Conservation (phyloP, 2,888 invertebrate genomes). For the Adelphocoris suturalis region DNA sequence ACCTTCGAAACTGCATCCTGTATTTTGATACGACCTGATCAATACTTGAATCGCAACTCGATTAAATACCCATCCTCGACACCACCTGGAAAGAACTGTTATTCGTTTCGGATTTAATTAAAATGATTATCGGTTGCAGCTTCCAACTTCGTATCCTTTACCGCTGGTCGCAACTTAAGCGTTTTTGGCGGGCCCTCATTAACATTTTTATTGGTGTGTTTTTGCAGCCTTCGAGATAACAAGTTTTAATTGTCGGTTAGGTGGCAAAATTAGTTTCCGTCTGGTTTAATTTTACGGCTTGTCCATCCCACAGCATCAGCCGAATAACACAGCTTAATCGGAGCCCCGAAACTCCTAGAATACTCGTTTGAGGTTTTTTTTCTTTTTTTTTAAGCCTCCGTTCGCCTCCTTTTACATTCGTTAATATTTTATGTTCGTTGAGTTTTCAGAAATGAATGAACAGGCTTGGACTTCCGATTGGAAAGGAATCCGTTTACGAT, state of each 20-base stretch:
- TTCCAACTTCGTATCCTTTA: slow-evolving; percentile 12
- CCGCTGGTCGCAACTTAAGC: not conserved
- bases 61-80: too few species aligned
- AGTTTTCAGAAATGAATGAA: not conserved
- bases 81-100: not conserved
- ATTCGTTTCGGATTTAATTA: slow-evolving; percentile 20
- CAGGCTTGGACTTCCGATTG: not conserved
- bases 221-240: slow-evolving; percentile 49
- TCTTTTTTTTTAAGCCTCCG: not conserved
- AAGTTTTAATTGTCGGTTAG: slow-evolving; percentile 47
- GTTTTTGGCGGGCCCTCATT: slow-evolving; percentile 25
- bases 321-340: not conserved
- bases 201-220: slow-evolving; percentile 49
- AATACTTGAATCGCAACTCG: too few species aligned
- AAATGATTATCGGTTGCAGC: slow-evolving; percentile 32
- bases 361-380: not conserved
- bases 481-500: not conserved
- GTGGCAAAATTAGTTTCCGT: slow-evolving; percentile 49
- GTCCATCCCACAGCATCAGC: not conserved
- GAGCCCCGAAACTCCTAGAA: not conserved
- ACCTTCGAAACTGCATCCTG: too few species aligned
- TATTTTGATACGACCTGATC: too few species aligned
- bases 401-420: too few species aligned
- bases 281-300: slow-evolving; percentile 39
- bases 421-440: not conserved